A percentile compares a stretch with the other conserved stretches of the same genome.
phyloP scores from a whole-genome alignment of 2,797 vertebrate species.

The Tamandua tetradactyla region DNA sequence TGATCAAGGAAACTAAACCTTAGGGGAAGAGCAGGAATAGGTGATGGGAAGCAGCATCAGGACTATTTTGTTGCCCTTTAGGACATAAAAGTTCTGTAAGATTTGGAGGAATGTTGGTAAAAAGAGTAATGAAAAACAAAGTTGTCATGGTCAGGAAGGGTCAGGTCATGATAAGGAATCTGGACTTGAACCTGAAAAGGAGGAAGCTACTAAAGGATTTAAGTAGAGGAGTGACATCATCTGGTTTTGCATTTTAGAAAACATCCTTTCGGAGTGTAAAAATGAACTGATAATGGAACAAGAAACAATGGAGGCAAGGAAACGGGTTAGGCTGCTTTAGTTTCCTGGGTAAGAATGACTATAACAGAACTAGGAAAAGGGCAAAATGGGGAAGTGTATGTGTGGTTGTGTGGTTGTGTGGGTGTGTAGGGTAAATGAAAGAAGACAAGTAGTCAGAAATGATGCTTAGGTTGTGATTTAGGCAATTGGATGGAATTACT shows the following conservation, averaged over 20 bases:
- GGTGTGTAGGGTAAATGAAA: neutral
- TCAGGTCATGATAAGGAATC: neutral
- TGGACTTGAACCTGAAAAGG: conserved; percentile 5
- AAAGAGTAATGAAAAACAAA: conserved; percentile 11
- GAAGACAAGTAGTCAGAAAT: neutral
- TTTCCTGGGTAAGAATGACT: neutral
- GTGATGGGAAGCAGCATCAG: neutral
- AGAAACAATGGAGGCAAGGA: neutral
- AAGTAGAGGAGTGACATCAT: neutral
- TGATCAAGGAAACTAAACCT: neutral
- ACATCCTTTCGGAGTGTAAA: neutral
- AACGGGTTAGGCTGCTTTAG: neutral
- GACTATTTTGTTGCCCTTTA: neutral
- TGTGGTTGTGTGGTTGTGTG: neutral
- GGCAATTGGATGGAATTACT: neutral
- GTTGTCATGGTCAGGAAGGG: neutral
- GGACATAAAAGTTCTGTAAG: neutral
- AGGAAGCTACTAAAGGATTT: conserved; percentile 6
- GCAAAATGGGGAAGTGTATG: neutral
- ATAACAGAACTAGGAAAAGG: neutral
- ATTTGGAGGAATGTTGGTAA: neutral
- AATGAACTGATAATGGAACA: neutral
- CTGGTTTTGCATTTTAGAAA: neutral
- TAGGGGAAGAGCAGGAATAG: neutral
- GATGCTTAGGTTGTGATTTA: neutral